These are phyloP conservation scores for Tauraco erythrolophus DNA, from an alignment of 2,113 vertebrate genomes.

Conservation along the genomic window DNA sequence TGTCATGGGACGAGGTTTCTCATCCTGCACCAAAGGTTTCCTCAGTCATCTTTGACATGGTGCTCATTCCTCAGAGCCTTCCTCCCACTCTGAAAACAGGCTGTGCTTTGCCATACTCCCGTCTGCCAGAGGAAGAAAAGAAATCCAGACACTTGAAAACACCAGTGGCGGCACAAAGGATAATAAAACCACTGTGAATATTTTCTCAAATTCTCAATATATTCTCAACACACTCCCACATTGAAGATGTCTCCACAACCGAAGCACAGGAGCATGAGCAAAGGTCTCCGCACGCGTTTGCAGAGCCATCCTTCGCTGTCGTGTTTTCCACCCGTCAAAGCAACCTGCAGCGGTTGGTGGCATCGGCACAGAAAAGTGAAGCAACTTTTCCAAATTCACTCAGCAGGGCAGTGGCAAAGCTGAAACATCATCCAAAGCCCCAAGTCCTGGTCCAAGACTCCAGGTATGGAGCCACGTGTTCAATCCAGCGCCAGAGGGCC, in stretches of 20 bases:
- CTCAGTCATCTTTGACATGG: not conserved
- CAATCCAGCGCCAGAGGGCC: not conserved
- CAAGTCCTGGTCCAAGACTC: rapidly evolving
- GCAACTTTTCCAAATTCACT: not conserved
- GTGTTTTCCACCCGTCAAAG: not conserved
- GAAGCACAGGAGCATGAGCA: not conserved
- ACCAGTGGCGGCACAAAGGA: rapidly evolving
- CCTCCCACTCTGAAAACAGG: rapidly evolving
- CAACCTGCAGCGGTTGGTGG: rapidly evolving
- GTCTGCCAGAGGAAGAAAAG: not conserved
- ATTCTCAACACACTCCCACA: rapidly evolving
- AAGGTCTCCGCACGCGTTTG: rapidly evolving
- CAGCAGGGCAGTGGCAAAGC: not conserved
- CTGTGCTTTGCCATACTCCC: not conserved
- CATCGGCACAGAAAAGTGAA: not conserved
- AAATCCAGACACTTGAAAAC: not conserved
- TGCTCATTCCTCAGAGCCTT: not conserved
- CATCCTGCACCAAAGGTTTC: not conserved
- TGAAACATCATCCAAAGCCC: rapidly evolving
- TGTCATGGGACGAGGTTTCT: not conserved
- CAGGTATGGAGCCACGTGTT: not conserved
- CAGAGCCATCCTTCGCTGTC: not conserved
- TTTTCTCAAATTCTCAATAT: not conserved
- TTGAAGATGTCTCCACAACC: not conserved
- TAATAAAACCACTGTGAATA: not conserved